These are phyloP conservation scores for Dichetophora obliterata DNA, from an alignment of 2,888 invertebrate genomes.

Conservation along the genomic window DNA sequence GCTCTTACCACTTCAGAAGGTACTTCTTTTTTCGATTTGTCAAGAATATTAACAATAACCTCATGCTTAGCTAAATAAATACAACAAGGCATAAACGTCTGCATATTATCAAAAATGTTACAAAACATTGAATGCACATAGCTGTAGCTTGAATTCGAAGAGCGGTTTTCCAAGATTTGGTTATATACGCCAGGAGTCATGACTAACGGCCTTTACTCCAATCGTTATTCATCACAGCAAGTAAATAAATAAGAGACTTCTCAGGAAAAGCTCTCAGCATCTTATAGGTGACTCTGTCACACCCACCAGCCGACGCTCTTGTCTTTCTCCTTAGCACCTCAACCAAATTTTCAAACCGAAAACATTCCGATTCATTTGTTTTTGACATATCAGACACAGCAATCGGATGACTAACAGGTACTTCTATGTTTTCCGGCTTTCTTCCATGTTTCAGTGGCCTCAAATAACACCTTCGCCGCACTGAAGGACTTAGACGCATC, in stretches of 20 bases:
- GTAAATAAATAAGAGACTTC: too few species aligned
- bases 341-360: too few species aligned
- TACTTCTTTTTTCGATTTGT: not conserved
- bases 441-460: not conserved
- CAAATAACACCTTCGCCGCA: not conserved
- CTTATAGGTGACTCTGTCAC: too few species aligned
- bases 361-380: not conserved
- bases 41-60: not conserved
- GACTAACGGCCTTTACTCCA: not conserved
- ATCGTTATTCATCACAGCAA: not conserved
- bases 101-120: not conserved
- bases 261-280: too few species aligned
- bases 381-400: too few species aligned
- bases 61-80: not conserved
- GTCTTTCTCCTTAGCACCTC: too few species aligned
- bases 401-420: too few species aligned
- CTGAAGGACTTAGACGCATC: not conserved
- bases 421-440: not conserved
- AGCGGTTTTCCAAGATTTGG: not conserved
- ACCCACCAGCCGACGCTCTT: too few species aligned
- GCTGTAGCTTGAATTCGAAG: not conserved
- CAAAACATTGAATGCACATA: not conserved
- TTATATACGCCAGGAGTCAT: not conserved
- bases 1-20: not conserved
- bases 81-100: not conserved